These are phyloP conservation scores for Globodera rostochiensis DNA, from an alignment of 1,140 invertebrate species.

Conservation along the genomic window DNA sequence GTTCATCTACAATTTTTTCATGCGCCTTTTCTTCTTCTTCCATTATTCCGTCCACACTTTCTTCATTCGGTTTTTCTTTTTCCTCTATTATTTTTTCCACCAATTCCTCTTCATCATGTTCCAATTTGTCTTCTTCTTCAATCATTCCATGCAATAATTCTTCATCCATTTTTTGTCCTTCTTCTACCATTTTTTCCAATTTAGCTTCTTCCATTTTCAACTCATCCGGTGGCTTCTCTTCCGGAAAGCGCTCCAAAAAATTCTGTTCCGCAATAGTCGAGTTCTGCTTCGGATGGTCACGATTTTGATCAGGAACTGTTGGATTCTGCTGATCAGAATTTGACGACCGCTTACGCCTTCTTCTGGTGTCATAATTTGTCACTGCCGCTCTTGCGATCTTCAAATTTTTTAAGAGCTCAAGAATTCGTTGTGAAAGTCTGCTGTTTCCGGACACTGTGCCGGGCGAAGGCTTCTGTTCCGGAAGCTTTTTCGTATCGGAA, in stretches of 20 bases:
- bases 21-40: background rate
- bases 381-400: background rate
- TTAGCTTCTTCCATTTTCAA: background rate
- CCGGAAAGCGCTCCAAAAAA: background rate
- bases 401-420: background rate
- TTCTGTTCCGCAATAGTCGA: background rate
- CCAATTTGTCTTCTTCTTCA: background rate
- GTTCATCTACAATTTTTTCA: background rate
- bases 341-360: background rate
- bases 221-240: conserved; percentile 9
- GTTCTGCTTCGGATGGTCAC: background rate
- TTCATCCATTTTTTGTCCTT: background rate
- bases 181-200: background rate
- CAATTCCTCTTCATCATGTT: too few species aligned
- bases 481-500: too few species aligned
- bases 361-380: background rate
- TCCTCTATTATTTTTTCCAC: background rate
- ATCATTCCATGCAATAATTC: background rate
- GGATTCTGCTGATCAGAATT: background rate
- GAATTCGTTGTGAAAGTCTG: background rate
- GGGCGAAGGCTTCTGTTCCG: background rate
- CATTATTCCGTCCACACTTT: background rate
- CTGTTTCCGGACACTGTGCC: background rate
- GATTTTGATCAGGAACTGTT: background rate
- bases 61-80: background rate